phyloP scores from a whole-genome alignment of 2,113 vertebrate species.

The Recurvirostra avosetta region DNA sequence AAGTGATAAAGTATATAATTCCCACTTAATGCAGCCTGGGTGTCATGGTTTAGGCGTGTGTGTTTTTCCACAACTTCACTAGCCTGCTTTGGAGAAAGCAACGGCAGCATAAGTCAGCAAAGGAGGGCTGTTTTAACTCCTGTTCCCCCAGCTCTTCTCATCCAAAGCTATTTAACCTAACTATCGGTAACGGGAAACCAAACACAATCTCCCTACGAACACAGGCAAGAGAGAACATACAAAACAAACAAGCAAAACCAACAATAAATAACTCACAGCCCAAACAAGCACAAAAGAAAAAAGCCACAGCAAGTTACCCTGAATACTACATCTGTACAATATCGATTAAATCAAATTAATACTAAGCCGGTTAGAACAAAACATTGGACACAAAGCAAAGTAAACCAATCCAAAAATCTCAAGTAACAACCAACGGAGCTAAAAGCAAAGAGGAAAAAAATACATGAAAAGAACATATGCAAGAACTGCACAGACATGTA shows the following conservation, averaged over 20 bases:
- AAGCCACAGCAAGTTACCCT: background rate
- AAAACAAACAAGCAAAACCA: background rate
- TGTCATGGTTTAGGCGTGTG: background rate
- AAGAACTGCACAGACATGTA: background rate
- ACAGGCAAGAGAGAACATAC: background rate
- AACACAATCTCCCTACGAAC: background rate
- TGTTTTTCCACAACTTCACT: background rate
- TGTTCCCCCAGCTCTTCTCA: background rate
- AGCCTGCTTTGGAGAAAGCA: background rate
- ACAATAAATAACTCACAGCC: background rate
- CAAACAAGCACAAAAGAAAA: background rate
- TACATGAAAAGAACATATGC: background rate
- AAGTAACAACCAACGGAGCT: background rate
- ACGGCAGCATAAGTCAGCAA: background rate
- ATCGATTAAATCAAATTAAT: background rate
- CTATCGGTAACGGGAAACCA: background rate
- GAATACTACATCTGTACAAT: background rate
- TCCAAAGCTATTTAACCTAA: background rate
- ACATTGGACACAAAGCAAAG: background rate
- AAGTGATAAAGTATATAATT: background rate
- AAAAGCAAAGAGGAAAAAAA: background rate
- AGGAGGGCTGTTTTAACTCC: background rate
- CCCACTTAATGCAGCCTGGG: background rate
- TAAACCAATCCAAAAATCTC: background rate
- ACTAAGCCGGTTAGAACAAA: background rate